A percentile compares a stretch with the other conserved stretches of the same genome.
These are phyloP conservation scores for Athrips mouffetella DNA, from an alignment of 2,888 invertebrate genomes.

Conservation along the genomic window DNA sequence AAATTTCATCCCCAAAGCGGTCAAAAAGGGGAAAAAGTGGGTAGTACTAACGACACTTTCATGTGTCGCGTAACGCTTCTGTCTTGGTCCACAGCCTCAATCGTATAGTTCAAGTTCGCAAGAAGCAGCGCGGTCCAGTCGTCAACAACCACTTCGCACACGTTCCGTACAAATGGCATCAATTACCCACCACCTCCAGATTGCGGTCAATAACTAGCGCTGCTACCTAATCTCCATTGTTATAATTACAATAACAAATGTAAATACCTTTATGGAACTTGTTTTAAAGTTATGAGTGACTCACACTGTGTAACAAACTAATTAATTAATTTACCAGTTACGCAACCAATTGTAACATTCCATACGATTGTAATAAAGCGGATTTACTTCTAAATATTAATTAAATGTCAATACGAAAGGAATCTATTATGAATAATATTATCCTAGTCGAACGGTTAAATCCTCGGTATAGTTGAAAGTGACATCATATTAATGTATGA, in stretches of 20 bases:
- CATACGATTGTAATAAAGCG: background rate
- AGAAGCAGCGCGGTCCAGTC: conserved; percentile 26
- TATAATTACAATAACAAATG: background rate
- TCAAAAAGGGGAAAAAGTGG: too few relatives aligned
- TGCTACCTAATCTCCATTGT: background rate
- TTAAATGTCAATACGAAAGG: background rate
- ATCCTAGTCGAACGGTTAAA: too few relatives aligned
- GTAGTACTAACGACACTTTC: too few relatives aligned
- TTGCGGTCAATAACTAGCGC: too few relatives aligned
- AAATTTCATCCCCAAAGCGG: too few relatives aligned
- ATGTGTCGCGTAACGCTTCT: conserved; percentile 15
- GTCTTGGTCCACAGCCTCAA: conserved; percentile 23
- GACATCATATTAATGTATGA: too few relatives aligned
- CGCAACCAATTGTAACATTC: background rate
- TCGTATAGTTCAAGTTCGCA: conserved; percentile 49
- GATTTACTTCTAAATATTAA: background rate
- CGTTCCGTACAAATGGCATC: background rate
- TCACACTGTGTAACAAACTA: background rate
- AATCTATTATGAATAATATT: too few relatives aligned
- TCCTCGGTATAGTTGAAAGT: too few relatives aligned
- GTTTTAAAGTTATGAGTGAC: background rate
- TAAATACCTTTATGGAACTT: conserved; percentile 2
- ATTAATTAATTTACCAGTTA: background rate
- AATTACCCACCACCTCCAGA: too few relatives aligned
- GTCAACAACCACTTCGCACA: conserved; percentile 29